Evolutionary conservation across 2,113 vertebrate species (phyloP).

Genomic region (Chaetorhynchus papuensis): DNA sequence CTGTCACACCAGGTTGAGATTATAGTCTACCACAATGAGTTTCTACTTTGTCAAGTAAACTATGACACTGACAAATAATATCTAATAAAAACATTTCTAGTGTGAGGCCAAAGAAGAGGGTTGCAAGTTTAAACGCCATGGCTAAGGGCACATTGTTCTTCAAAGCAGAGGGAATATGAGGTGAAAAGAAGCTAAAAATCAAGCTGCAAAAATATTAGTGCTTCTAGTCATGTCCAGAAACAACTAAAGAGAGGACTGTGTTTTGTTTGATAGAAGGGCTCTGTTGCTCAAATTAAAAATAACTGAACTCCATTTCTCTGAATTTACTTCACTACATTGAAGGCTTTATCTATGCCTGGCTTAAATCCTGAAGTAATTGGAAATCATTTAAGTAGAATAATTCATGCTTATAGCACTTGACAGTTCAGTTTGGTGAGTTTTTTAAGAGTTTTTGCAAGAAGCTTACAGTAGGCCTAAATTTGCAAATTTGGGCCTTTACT

Average conservation of each 20-base stretch:
- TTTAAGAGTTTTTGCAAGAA: not conserved
- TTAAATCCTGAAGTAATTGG: not conserved
- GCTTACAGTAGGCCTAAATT: not conserved
- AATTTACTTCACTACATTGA: not conserved
- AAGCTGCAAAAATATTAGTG: not conserved
- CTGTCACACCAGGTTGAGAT: not conserved
- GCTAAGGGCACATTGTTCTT: not conserved
- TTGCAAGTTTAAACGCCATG: not conserved
- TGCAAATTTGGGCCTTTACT: not conserved
- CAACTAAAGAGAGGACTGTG: not conserved
- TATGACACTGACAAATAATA: not conserved
- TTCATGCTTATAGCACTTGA: not conserved
- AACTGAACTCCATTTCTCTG: not conserved
- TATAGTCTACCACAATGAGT: not conserved
- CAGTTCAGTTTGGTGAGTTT: not conserved
- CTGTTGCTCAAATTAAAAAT: not conserved
- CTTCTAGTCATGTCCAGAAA: not conserved
- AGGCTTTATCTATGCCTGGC: not conserved
- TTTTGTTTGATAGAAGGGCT: not conserved
- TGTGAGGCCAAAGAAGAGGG: not conserved
- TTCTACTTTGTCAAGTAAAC: not conserved
- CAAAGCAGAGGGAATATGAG: not conserved
- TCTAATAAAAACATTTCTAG: not conserved
- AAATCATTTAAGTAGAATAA: not conserved
- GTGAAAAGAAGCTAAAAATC: conserved; percentile 1